These are phyloP conservation scores for Solea senegalensis DNA, from an alignment of 2,113 vertebrate species.

Conservation along the genomic window DNA sequence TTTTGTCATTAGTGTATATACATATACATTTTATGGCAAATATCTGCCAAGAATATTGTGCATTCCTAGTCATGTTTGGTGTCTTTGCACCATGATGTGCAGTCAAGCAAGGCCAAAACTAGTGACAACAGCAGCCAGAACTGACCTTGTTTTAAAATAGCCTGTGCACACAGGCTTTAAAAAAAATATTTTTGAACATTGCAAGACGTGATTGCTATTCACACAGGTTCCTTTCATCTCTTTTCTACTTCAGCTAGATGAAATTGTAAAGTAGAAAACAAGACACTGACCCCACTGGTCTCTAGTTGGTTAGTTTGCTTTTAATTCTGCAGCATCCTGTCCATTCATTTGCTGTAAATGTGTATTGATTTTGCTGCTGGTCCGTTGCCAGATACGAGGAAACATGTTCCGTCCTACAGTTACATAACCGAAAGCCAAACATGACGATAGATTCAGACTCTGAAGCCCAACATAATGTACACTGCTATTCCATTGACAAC, in stretches of 20 bases:
- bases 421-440: conserved; percentile 48
- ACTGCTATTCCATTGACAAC: conserved; percentile 40
- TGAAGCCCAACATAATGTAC: neutral
- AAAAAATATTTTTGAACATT: neutral
- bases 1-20: too few relatives aligned
- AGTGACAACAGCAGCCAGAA: too few relatives aligned
- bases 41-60: too few relatives aligned
- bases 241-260: neutral
- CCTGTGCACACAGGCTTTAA: neutral
- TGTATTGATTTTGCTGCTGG: conserved; percentile 43
- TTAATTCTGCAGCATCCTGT: conserved; percentile 13
- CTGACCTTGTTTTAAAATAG: too few relatives aligned
- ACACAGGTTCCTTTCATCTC: neutral
- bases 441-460: conserved; percentile 33
- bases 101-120: too few relatives aligned
- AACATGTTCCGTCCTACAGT: conserved; percentile 23
- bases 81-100: too few relatives aligned
- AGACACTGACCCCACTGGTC: neutral
- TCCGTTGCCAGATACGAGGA: conserved; percentile 11
- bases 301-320: neutral
- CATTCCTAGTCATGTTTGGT: too few relatives aligned
- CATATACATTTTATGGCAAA: too few relatives aligned
- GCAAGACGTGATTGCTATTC: neutral
- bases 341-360: conserved; percentile 43
- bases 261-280: neutral